Base-by-base conservation (phyloP, 1,140 invertebrate species). In the Drosophila carrolli region DNA sequence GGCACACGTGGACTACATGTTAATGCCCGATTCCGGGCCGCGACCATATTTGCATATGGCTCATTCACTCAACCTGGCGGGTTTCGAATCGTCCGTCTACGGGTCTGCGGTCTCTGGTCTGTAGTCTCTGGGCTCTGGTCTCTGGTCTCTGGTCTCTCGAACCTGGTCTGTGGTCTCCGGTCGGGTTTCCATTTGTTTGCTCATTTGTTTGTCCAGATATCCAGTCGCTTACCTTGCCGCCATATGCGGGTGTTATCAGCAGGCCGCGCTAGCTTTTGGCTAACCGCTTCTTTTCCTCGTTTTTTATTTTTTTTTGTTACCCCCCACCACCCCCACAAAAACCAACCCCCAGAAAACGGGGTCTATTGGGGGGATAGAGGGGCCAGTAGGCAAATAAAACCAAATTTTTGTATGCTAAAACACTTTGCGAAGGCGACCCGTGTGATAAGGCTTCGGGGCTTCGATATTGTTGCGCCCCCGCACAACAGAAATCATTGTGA, bases 401-500 rank as follows among this genome's bases (percentile, higher is more conserved):
- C 84, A 81, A 89, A 89, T 89, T 72, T 72, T 85, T 89, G 77
- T 89, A 89, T 89, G 84, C 84, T 90, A 90, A 90, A 90, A 90
- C 84, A 89, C 85, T 89, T 90, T 89, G 84, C 83, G 32, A 73
- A 78, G 75, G 62, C 61, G 43, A 23, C 8, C 54, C 9, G 32
- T 11, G 41, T 68, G 73, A 66, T 75, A 66, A 57, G 72, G 37
- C 27, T 56, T 56, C 16, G 62, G 65, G 11, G 47, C 63, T 46
- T 67, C 38, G 62, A 51, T 51, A 51, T 51, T 51, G 29, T 51
- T 51, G 48, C 48, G 53, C 58, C 55, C 70, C 59, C 84, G 76
- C 68, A 85, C 81, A 84, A 78, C 41, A 57, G 35, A 75, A 62
- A 75, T 47, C 67, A 51, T 72, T 44, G 67, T 61, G 44, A 56